Conservation (phyloP, 2,113 vertebrate genomes). For the Strix aluco region DNA sequence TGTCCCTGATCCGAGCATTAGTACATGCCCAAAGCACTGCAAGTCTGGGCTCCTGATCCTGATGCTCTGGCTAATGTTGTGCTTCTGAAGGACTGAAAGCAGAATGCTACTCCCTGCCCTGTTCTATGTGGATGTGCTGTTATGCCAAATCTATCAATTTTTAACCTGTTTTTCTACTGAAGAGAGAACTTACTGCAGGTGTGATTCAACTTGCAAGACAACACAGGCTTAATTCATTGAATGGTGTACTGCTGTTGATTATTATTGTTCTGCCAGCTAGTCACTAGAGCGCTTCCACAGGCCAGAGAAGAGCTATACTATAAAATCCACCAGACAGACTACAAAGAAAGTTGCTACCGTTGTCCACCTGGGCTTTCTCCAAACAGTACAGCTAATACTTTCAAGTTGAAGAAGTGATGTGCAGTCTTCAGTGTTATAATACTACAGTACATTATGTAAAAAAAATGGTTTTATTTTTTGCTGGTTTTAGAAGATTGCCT, state of each 20-base stretch:
- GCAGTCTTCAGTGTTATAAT: neutral
- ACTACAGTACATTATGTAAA: neutral
- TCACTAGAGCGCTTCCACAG: neutral
- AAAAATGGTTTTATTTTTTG: rapidly evolving
- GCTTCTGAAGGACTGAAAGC: neutral
- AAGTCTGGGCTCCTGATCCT: neutral
- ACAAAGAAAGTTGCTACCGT: neutral
- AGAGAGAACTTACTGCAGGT: neutral
- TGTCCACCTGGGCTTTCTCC: neutral
- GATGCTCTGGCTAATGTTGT: neutral
- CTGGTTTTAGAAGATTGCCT: neutral
- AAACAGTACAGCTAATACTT: neutral
- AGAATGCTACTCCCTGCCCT: neutral
- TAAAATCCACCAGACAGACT: neutral
- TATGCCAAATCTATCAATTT: neutral
- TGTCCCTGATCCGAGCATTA: neutral
- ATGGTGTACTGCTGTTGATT: neutral
- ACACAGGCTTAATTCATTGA: neutral
- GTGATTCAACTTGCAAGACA: neutral
- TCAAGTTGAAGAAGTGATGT: neutral
- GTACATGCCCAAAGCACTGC: neutral
- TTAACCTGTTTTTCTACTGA: neutral
- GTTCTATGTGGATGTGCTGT: rapidly evolving
- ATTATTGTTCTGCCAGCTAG: neutral
- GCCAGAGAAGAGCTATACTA: neutral